These are phyloP conservation scores for Phoeniculus purpureus DNA, from an alignment of 2,797 vertebrate species.

Conservation along the genomic window DNA sequence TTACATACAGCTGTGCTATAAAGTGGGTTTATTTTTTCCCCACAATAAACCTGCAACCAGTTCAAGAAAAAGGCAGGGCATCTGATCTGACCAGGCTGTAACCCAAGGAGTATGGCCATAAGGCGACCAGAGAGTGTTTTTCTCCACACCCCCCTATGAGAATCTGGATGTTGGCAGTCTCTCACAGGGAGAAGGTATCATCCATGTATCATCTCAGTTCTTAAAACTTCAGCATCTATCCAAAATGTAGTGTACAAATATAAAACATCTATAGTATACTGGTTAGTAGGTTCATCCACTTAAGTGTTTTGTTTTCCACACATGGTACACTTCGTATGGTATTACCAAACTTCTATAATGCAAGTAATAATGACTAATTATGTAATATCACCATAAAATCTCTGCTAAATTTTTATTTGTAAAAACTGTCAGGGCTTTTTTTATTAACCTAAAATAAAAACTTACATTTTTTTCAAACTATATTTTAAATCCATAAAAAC, in stretches of 20 bases:
- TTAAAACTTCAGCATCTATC: background rate
- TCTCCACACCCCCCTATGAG: no score
- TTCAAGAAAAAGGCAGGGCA: background rate
- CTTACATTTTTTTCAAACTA: background rate
- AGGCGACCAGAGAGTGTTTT: no score
- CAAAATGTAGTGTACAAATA: background rate
- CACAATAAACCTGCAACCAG: background rate
- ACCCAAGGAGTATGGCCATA: no score
- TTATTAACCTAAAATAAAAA: fast-evolving
- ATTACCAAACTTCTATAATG: background rate
- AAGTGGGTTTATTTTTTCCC: background rate
- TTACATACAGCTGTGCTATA: background rate
- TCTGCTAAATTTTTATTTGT: background rate
- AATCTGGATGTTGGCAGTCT: no score
- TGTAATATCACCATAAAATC: background rate
- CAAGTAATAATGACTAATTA: background rate
- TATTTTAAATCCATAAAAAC: background rate
- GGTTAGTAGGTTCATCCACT: background rate
- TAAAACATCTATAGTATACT: fast-evolving
- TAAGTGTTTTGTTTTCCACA: background rate
- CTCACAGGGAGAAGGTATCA: no score
- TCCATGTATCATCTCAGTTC: no score
- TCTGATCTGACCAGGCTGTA: no score
- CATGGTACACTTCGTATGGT: background rate
- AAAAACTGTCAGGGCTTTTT: background rate